These are phyloP conservation scores for Tachysurus vachellii DNA, from an alignment of 2,113 vertebrate genomes.

Conservation along the genomic window DNA sequence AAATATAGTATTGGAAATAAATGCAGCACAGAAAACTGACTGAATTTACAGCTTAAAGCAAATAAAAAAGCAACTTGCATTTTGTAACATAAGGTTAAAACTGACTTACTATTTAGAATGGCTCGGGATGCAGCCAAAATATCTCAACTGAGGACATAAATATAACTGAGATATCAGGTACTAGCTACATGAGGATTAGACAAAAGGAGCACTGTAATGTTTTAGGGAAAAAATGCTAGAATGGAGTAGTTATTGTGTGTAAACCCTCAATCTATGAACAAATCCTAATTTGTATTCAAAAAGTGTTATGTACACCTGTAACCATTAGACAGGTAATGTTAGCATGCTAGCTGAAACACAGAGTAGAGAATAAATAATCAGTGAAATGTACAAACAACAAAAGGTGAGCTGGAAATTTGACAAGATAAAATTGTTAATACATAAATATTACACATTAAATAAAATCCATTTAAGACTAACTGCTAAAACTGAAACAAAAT, in stretches of 20 bases:
- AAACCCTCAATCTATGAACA: neutral
- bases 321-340: neutral
- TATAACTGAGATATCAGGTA: neutral
- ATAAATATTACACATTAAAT: neutral
- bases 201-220: neutral
- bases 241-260: neutral
- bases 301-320: neutral
- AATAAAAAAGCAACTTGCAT: neutral
- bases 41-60: neutral
- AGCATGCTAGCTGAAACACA: neutral
- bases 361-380: neutral
- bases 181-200: neutral
- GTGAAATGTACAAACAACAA: neutral
- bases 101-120: neutral
- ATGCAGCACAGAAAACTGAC: neutral
- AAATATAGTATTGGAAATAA: neutral
- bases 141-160: neutral
- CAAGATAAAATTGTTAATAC: neutral
- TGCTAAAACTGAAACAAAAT: neutral
- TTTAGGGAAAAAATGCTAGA: neutral
- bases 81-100: neutral
- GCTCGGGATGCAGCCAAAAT: neutral
- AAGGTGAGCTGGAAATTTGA: neutral
- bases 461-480: neutral
- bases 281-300: neutral